Base-by-base conservation (phyloP, 2,888 invertebrate genomes). In the Osedax frankpressi region DNA sequence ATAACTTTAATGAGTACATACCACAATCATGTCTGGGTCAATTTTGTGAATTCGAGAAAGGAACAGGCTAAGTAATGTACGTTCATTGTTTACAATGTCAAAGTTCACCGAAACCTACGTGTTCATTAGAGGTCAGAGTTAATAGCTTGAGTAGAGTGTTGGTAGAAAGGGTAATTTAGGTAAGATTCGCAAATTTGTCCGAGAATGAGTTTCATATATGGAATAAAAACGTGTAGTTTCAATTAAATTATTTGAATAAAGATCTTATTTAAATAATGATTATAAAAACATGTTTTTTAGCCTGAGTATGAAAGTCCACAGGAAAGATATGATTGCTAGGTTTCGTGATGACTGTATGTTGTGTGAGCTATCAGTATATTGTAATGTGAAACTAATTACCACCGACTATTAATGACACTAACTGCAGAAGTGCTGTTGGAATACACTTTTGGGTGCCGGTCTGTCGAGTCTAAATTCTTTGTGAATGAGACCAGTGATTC, bases 21-120 rank as follows among this genome's bases (percentile, higher is more conserved):
- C 86, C 1, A 97, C 90, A 63, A 98, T 89, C 29, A 97, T 85
- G 86, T 99, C 98, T 81, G 97, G 93, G 80, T 98, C 97, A 71
- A 92, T 86, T 80, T 89, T 90, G 83, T 90, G 89, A 78, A 96
- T 89, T 81, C 91, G 91, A 0, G 91, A 90, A 80, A 97, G 87
- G 77, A 97, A 90, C 83, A 89, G 90, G 80, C 90, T 92, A 0
- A 98, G 86, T 14, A 98, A 86, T 24, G 91, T 91, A 75, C 92
- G 86, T 85, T 98, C 97, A 0, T 90, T 90, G 75, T 93, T 91
- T 75, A 85, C 89, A 83, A 90, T 89, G 74, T 91, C 90, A 0
- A 92, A 88, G 83, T 89, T 89, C 79, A 81, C 44, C 11, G 6
- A 11, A 19, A 19, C 6, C 44, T 44, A 19, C 44, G 44, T 6